Evolutionary conservation across 2,888 invertebrate species (phyloP).

Genomic region (Clusia tigrina): DNA sequence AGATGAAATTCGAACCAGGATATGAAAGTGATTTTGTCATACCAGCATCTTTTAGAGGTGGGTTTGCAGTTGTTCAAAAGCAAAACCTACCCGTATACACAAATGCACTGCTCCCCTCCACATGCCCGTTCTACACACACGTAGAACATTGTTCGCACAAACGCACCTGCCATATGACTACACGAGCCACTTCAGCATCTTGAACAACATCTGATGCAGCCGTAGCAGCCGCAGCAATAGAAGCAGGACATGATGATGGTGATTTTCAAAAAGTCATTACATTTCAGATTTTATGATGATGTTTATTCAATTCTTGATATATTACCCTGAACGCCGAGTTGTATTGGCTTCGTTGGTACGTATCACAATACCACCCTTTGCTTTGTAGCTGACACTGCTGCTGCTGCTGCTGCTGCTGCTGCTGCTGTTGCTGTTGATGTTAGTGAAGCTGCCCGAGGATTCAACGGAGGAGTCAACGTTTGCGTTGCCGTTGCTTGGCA

Average conservation of each 20-base stretch:
- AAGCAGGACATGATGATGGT: not conserved
- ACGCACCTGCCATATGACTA: not conserved
- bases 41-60: no score
- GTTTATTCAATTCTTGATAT: constrained; percentile 31
- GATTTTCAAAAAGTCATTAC: constrained; percentile 21
- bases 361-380: not conserved
- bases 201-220: not conserved
- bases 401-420: not conserved
- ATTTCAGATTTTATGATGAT: constrained; percentile 27
- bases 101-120: no score
- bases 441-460: not conserved
- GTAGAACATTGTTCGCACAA: no score
- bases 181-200: not conserved
- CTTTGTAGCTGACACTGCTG: not conserved
- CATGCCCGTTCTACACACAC: no score
- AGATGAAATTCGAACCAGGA: no score
- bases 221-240: not conserved
- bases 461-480: no score
- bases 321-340: constrained; percentile 19
- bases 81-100: no score
- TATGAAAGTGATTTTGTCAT: no score
- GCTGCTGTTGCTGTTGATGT: not conserved
- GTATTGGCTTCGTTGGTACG: not conserved
- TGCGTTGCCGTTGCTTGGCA: no score
- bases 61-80: no score